A percentile compares a stretch with the other conserved stretches of the same genome.
phyloP scores from a whole-genome alignment of 2,888 invertebrate species.

The Aromia moschata region DNA sequence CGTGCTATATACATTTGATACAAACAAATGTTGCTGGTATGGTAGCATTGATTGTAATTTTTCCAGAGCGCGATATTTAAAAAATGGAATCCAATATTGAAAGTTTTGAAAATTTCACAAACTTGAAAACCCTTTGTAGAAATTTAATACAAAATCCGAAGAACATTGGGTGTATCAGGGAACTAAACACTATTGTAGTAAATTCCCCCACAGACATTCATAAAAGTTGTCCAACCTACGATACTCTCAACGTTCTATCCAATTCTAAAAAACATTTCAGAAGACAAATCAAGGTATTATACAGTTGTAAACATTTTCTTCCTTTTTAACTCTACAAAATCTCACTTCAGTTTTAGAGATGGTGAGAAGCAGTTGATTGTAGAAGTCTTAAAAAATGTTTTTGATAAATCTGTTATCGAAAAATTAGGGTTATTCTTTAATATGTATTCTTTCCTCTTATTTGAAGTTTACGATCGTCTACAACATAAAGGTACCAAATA shows the following conservation, averaged over 20 bases:
- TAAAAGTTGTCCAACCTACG: slow-evolving; percentile 41
- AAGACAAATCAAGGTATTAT: slow-evolving; percentile 41
- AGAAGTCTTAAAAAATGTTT: slow-evolving; percentile 63
- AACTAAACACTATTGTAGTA: slow-evolving; percentile 38
- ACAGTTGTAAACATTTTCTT: not conserved
- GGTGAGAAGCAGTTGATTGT: slow-evolving; percentile 65
- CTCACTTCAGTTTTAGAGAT: slow-evolving; percentile 49
- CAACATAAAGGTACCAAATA: slow-evolving; percentile 67
- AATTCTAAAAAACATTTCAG: slow-evolving; percentile 45
- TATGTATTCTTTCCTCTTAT: slow-evolving; percentile 66
- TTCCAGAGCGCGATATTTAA: slow-evolving; percentile 28
- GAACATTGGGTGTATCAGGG: slow-evolving; percentile 40
- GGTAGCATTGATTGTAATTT: not conserved
- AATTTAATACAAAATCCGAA: slow-evolving; percentile 43
- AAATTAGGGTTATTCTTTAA: slow-evolving; percentile 67
- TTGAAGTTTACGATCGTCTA: slow-evolving; percentile 67
- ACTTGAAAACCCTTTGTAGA: slow-evolving; percentile 40
- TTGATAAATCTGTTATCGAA: slow-evolving; percentile 65
- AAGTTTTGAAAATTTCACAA: slow-evolving; percentile 38
- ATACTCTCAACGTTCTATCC: slow-evolving; percentile 49
- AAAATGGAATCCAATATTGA: slow-evolving; percentile 31
- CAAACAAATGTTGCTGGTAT: slow-evolving; percentile 29
- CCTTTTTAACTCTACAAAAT: not conserved
- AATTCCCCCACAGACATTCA: slow-evolving; percentile 37
- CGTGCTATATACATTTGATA: no score